phyloP scores from a whole-genome alignment of 2,113 vertebrate species.

The Phalacrocorax brasilianus region DNA sequence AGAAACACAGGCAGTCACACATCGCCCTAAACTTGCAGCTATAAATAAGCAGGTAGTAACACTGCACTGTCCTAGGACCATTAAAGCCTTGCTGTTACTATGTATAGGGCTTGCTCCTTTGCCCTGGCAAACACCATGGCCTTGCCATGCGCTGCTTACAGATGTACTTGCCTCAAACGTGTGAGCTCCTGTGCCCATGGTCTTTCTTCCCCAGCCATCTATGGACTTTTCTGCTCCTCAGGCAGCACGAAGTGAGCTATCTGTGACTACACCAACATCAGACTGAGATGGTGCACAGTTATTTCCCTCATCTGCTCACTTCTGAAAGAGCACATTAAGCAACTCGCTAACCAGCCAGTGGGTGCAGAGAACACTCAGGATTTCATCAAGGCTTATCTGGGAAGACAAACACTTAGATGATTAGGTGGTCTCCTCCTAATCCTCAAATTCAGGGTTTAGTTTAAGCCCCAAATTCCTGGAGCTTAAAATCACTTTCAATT shows the following conservation, averaged over 20 bases:
- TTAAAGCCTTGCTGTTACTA: background rate
- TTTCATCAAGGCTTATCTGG: background rate
- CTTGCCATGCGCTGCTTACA: fast-evolving
- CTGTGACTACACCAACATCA: background rate
- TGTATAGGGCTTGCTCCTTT: background rate
- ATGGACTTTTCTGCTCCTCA: background rate
- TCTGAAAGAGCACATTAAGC: background rate
- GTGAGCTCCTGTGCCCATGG: background rate
- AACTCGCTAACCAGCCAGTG: background rate
- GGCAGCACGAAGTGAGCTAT: background rate
- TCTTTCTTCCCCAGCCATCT: background rate
- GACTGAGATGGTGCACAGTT: background rate
- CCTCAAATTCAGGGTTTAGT: background rate
- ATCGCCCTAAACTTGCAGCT: background rate
- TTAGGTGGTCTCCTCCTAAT: background rate
- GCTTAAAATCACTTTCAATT: background rate
- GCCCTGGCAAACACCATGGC: fast-evolving
- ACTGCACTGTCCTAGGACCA: background rate
- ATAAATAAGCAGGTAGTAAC: background rate
- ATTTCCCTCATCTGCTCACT: fast-evolving
- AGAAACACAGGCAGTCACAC: background rate
- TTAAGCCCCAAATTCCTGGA: conserved; percentile 11
- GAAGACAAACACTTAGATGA: background rate
- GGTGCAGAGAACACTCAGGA: background rate
- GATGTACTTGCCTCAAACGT: background rate